Evolutionary conservation across 2,888 invertebrate genomes (phyloP).

Genomic region (Pristionchus exspectatus): DNA sequence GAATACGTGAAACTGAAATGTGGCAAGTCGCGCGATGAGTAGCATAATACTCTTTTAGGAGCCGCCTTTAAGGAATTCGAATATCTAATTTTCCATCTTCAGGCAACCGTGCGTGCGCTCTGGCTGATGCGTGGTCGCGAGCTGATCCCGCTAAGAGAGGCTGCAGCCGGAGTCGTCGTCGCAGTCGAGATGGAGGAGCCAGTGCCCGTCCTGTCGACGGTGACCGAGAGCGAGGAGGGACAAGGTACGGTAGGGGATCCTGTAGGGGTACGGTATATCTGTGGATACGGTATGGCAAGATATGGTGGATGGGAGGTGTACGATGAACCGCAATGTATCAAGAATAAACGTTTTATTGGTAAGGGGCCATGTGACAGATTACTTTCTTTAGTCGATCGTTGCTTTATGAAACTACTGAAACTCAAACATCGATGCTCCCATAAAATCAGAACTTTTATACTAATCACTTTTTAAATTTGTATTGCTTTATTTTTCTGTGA

Average conservation of each 20-base stretch:
- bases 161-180: slow-evolving; percentile 45
- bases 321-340: no score
- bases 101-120: not conserved
- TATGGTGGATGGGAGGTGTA: no score
- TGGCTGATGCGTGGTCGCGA: slow-evolving; percentile 53
- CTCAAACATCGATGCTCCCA: no score
- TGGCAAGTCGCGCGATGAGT: no score
- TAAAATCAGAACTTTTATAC: no score
- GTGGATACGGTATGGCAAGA: not conserved
- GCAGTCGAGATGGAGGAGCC: slow-evolving; percentile 49
- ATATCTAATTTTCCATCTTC: not conserved
- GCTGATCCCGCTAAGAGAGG: slow-evolving; percentile 24
- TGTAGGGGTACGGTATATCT: not conserved
- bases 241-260: slow-evolving; percentile 19
- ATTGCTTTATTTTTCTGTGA: no score
- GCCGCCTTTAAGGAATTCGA: not conserved
- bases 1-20: no score
- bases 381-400: no score
- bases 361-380: no score
- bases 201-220: slow-evolving; percentile 31
- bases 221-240: slow-evolving; percentile 4
- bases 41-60: not conserved
- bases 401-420: no score
- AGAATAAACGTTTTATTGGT: no score
- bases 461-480: no score